Evolutionary conservation across 2,888 invertebrate species (phyloP), one percentile per base, ranked within the genome.

Genomic region (Dinocampus coccinellae): DNA sequence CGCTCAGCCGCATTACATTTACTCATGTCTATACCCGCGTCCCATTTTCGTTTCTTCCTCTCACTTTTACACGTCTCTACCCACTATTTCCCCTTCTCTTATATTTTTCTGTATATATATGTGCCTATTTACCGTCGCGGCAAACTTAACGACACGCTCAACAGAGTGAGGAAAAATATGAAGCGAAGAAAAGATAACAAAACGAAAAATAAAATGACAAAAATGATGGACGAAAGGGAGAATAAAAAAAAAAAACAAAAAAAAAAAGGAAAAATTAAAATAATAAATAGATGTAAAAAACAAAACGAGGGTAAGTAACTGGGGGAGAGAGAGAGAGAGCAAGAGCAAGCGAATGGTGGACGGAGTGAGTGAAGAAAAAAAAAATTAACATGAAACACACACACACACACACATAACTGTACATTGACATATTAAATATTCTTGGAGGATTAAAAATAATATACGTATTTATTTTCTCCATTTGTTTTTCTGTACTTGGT

Each of bases 1-100:
- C 80, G 73, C 55, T 75, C 68, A 73, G 67, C 69, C 69, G 66
- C 75, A 67, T 64, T 69, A 73, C 72, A 62, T 70, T 72, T 72
- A 58, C 72, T 72, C 67, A 47, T 63, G 62, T 69, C 63, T 55
- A 60, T 47, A 58, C 65, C 42, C 62, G 62, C 47, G 36, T 69
- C 73, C 66, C 55, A 24, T 68, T 62, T 62, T 62, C 53, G 60
- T 70, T 63, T 58, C 39, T 58, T 60, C 26, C 33, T 62, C 36
- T 57, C n/a, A 47, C 65, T 55, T 58, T 60, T 39, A 68, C 57
- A 16, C 33, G 26, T 26, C 53, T 57, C 55, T 57, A n/a, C 64
- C 20, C 64, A 34, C 36, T 29, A 53, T 47, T 36, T 63, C 29
- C 20, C 36, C 71, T 26, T 69, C 68, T 62, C 47, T 33, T 61